Conservation (phyloP, 2,888 invertebrate species). For the Ypsolopha sequella region DNA sequence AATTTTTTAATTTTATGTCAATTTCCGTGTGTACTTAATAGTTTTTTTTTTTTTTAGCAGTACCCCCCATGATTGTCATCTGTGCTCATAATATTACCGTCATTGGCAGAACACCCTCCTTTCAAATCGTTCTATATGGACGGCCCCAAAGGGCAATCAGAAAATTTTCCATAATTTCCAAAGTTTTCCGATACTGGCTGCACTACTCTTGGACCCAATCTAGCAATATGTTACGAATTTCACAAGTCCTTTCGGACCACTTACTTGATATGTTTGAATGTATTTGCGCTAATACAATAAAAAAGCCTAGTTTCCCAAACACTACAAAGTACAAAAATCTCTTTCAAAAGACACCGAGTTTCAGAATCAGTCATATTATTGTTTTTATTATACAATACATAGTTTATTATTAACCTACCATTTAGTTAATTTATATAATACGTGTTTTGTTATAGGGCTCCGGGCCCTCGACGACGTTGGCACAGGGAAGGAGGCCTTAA, state of each 20-base stretch:
- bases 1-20: too few species aligned
- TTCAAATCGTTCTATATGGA: too few species aligned
- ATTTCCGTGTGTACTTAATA: too few species aligned
- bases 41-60: too few species aligned
- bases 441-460: neutral
- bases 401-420: neutral
- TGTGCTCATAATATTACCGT: too few species aligned
- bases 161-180: too few species aligned
- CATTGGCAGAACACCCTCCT: too few species aligned
- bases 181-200: neutral
- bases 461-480: neutral
- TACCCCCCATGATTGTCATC: too few species aligned
- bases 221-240: slow-evolving; percentile 6
- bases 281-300: neutral
- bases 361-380: slow-evolving; percentile 14
- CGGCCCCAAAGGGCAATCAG: too few species aligned
- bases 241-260: neutral
- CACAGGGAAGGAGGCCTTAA: slow-evolving; percentile 9
- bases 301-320: neutral
- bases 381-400: slow-evolving; percentile 9
- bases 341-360: slow-evolving; percentile 26
- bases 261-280: neutral
- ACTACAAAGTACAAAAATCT: too few species aligned
- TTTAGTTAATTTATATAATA: neutral
- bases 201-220: slow-evolving; percentile 2